A percentile compares a stretch with the other conserved stretches of the same genome.
Evolutionary conservation across 2,113 vertebrate species (phyloP).

Genomic region (Pedetes capensis): DNA sequence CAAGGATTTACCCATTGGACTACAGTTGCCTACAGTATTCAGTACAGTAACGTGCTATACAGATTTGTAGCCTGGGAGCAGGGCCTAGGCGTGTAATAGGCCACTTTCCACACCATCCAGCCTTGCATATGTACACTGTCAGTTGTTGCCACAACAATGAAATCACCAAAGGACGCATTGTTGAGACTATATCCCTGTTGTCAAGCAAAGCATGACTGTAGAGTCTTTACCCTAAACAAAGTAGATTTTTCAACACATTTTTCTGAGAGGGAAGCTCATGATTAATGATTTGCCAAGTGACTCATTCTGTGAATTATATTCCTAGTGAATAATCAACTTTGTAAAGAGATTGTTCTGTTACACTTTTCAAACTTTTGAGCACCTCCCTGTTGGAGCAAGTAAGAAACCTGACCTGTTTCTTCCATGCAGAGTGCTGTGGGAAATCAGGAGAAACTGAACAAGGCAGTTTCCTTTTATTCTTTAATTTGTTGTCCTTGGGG

Average conservation of each 20-base stretch:
- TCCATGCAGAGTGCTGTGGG: neutral
- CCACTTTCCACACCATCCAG: neutral
- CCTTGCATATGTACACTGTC: neutral
- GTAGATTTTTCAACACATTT: neutral
- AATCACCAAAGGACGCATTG: neutral
- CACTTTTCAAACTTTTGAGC: neutral
- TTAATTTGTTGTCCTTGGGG: neutral
- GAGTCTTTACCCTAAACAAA: neutral
- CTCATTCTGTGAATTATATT: slow-evolving; percentile 61
- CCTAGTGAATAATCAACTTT: slow-evolving; percentile 38
- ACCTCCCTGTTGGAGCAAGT: neutral
- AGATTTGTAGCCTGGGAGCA: neutral
- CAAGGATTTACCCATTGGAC: neutral
- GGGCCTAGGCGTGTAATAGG: neutral
- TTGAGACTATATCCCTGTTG: neutral
- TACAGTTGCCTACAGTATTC: neutral
- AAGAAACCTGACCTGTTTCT: neutral
- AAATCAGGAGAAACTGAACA: neutral
- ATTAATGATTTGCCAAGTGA: slow-evolving; percentile 39
- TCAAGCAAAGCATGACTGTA: neutral
- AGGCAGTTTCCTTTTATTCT: neutral
- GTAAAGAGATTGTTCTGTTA: neutral
- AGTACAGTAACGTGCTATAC: neutral
- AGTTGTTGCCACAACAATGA: neutral
- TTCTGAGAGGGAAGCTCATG: slow-evolving; percentile 28